These are phyloP conservation scores for Prietella phreatophila DNA, from an alignment of 2,113 vertebrate species.

Conservation along the genomic window DNA sequence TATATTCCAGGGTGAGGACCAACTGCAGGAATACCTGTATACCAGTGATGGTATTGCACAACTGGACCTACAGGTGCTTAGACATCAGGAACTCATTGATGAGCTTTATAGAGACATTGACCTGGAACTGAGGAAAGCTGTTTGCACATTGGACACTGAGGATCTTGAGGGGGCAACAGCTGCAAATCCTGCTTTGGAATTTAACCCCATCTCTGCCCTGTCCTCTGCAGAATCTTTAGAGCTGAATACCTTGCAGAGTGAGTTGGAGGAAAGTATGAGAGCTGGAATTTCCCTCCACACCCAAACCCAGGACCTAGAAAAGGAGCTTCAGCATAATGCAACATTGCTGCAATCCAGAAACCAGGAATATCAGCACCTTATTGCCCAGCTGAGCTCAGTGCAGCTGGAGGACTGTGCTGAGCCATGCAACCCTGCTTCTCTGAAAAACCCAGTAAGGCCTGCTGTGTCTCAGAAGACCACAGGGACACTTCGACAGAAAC, in stretches of 20 bases:
- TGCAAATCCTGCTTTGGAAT: conserved; percentile 39
- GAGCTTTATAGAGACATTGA: conserved; percentile 85
- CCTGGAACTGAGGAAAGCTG: conserved; percentile 69
- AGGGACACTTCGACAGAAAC: conserved; percentile 69
- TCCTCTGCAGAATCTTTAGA: conserved; percentile 64
- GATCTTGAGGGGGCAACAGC: conserved; percentile 55
- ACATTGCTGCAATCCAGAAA: conserved; percentile 77
- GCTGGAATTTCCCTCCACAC: conserved; percentile 80
- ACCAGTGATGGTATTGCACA: conserved; percentile 75
- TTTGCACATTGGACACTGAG: conserved; percentile 12
- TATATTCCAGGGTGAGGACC: conserved; percentile 53
- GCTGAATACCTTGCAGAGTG: conserved; percentile 73
- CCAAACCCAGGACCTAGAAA: conserved; percentile 80
- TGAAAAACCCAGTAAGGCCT: conserved; percentile 64
- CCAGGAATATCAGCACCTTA: conserved; percentile 85
- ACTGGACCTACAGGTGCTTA: conserved; percentile 78
- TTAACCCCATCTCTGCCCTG: conserved; percentile 27
- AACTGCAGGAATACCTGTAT: conserved; percentile 70
- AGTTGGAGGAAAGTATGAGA: conserved; percentile 82
- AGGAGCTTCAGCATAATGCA: conserved; percentile 79
- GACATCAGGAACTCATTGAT: conserved; percentile 80
- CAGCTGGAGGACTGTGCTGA: conserved; percentile 65
- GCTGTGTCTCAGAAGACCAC: conserved; percentile 47
- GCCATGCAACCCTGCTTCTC: conserved; percentile 25
- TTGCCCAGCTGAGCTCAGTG: conserved; percentile 77